Conservation (phyloP, 2,888 invertebrate genomes). For the Thyatira batis region DNA sequence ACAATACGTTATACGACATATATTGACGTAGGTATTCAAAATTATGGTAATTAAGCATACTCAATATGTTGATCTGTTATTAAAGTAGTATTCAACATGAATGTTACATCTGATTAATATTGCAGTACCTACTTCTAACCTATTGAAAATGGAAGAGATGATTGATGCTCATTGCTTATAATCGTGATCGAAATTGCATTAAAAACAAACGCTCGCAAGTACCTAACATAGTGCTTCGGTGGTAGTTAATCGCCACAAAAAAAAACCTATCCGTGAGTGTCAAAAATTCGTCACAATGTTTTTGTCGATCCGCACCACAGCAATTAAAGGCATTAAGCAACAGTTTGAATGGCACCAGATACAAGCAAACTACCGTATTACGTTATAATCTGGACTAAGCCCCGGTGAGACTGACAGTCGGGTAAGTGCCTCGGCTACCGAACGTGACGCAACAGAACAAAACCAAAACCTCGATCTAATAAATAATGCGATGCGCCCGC, state of each 20-base stretch:
- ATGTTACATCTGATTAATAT: background rate
- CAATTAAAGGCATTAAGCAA: slow-evolving; percentile 74
- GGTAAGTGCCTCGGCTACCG: slow-evolving; percentile 71
- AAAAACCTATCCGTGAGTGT: slow-evolving; percentile 31
- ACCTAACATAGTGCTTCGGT: slow-evolving; percentile 24
- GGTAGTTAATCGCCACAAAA: slow-evolving; percentile 31
- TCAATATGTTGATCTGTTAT: background rate
- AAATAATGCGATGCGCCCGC: slow-evolving; percentile 71
- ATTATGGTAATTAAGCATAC: background rate
- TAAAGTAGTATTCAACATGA: background rate
- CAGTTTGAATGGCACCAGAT: slow-evolving; percentile 63
- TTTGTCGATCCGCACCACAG: slow-evolving; percentile 43
- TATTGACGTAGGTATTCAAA: background rate
- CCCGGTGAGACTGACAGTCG: slow-evolving; percentile 68
- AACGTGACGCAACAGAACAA: slow-evolving; percentile 59
- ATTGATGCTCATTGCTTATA: slow-evolving; percentile 4
- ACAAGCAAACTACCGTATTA: slow-evolving; percentile 78
- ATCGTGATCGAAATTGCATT: slow-evolving; percentile 1
- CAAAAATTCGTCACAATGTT: slow-evolving; percentile 41
- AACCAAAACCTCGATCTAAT: slow-evolving; percentile 68
- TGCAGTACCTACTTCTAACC: too few relatives aligned
- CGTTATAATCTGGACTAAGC: slow-evolving; percentile 77
- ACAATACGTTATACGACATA: background rate
- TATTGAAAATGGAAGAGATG: too few relatives aligned
- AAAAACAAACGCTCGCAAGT: slow-evolving; percentile 26